Conservation (phyloP, 2,888 invertebrate genomes). For the Himalopsyche japonica region DNA sequence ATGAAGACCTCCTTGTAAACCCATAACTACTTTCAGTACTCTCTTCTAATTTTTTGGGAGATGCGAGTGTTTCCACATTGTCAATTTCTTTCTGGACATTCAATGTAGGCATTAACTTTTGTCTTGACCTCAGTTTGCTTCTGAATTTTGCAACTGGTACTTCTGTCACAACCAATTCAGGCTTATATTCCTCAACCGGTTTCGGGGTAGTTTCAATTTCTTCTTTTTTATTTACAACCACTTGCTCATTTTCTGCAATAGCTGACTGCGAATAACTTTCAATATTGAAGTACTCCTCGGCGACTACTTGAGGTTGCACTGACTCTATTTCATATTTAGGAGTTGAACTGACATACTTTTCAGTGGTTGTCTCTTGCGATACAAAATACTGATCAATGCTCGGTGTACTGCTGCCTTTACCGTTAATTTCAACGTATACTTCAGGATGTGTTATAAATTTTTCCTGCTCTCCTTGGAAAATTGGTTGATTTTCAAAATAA, state of each 20-base stretch:
- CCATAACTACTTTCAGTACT: conserved; percentile 12
- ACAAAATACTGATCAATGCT: conserved; percentile 2
- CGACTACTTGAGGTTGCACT: neutral
- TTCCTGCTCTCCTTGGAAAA: conserved; percentile 38
- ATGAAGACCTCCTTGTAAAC: conserved; percentile 30
- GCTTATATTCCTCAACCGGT: conserved; percentile 45
- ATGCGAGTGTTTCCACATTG: conserved; percentile 25
- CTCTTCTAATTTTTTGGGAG: conserved; percentile 26
- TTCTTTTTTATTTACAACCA: conserved; percentile 7
- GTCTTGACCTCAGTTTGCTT: conserved; percentile 44
- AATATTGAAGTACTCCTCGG: conserved; percentile 1
- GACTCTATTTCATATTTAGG: conserved; percentile 24
- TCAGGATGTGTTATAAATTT: conserved; percentile 37
- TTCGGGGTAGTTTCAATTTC: conserved; percentile 44
- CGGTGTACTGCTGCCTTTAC: conserved; percentile 8
- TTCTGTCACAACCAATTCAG: conserved; percentile 48
- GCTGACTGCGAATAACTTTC: neutral
- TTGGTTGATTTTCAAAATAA: conserved; percentile 34
- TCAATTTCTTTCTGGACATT: conserved; percentile 46
- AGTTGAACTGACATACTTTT: conserved; percentile 13
- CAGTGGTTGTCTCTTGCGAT: conserved; percentile 18
- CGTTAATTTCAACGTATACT: conserved; percentile 31
- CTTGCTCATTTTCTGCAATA: conserved; percentile 7
- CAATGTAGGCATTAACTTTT: conserved; percentile 43
- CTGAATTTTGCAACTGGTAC: conserved; percentile 44